phyloP scores from a whole-genome alignment of 1,140 invertebrate genomes.

The Zelostemma sp. region DNA sequence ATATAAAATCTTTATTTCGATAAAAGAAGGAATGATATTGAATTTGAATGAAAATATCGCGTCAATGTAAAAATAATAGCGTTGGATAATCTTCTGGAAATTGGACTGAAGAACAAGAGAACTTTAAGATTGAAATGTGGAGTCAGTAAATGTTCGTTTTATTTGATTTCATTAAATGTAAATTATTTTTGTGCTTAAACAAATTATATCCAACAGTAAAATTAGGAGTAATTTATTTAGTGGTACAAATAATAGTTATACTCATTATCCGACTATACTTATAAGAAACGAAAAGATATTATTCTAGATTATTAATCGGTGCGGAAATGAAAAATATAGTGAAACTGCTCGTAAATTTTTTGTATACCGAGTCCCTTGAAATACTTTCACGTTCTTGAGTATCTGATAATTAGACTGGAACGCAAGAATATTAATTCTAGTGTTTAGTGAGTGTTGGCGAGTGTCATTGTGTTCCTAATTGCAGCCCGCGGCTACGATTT shows the following conservation, averaged over 20 bases:
- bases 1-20: constrained; percentile 39
- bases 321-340: constrained; percentile 20
- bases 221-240: too few species aligned
- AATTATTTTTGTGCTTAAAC: too few species aligned
- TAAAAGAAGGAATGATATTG: constrained; percentile 8
- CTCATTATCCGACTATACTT: too few species aligned
- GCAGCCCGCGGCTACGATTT: constrained; percentile 29
- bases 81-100: too few species aligned
- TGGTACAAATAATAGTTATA: too few species aligned
- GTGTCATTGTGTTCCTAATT: constrained; percentile 45
- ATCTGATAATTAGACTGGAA: constrained; percentile 44
- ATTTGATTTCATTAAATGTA: too few species aligned
- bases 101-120: too few species aligned
- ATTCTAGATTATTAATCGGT: background rate
- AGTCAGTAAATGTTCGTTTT: too few species aligned
- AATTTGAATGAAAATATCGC: background rate
- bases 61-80: too few species aligned
- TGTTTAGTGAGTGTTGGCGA: constrained; percentile 24
- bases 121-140: too few species aligned
- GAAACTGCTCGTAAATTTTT: constrained; percentile 41
- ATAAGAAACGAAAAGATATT: constrained; percentile 10
- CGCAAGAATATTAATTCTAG: constrained; percentile 40
- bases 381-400: constrained; percentile 43
- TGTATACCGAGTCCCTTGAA: constrained; percentile 11
- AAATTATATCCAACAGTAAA: too few species aligned